phyloP scores from a whole-genome alignment of 2,113 vertebrate species.

The Cryptomyrus ogoouensis region DNA sequence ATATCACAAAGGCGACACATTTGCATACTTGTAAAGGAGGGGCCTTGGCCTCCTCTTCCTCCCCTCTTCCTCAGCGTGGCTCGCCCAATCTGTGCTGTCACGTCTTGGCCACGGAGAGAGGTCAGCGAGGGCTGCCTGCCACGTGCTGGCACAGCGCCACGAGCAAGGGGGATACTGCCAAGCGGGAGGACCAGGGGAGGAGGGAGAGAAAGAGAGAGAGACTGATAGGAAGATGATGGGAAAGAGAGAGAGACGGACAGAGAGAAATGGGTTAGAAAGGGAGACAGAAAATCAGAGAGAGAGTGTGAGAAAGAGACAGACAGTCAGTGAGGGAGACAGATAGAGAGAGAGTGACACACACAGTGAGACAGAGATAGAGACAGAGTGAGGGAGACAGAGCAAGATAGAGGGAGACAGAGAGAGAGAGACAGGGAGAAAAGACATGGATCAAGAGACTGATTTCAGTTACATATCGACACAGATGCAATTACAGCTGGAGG shows the following conservation, averaged over 20 bases:
- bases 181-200: not conserved
- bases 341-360: not conserved
- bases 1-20: constrained; percentile 21
- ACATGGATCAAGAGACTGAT: not conserved
- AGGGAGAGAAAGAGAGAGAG: not conserved
- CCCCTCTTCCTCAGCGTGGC: not conserved
- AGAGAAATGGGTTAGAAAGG: not conserved
- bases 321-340: not conserved
- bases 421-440: not conserved
- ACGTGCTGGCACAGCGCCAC: not conserved
- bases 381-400: not conserved
- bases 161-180: not conserved
- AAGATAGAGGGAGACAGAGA: not conserved
- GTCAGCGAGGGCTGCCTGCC: not conserved
- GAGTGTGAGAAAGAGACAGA: not conserved
- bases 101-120: not conserved
- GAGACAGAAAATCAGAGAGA: not conserved
- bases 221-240: not conserved
- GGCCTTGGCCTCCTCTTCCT: not conserved
- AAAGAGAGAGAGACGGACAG: not conserved
- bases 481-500: not conserved
- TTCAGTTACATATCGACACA: not conserved
- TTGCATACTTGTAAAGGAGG: constrained; percentile 21
- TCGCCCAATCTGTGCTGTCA: not conserved
- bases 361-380: not conserved